Conservation (phyloP, 2,113 vertebrate species). For the Hippopotamus amphibius region DNA sequence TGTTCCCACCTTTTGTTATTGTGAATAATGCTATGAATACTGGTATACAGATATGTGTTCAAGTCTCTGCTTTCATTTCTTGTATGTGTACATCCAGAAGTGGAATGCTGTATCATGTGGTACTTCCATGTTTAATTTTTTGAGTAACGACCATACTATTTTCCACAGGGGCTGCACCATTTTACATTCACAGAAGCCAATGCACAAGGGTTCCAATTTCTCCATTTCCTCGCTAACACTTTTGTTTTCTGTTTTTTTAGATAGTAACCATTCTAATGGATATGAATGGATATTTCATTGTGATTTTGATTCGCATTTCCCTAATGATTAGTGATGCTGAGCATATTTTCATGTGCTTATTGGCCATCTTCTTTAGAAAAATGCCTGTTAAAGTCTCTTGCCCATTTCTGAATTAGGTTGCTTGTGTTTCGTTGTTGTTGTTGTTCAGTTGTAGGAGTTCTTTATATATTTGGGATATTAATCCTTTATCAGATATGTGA, state of each 20-base stretch:
- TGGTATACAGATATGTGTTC: background rate
- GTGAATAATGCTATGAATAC: conserved; percentile 24
- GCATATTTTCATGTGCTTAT: background rate
- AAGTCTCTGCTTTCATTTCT: background rate
- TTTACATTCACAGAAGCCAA: background rate
- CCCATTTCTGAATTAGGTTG: background rate
- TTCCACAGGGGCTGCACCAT: background rate
- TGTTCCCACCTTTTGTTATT: background rate
- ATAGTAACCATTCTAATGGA: background rate
- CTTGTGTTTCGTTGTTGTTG: background rate
- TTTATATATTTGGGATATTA: background rate
- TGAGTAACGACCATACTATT: background rate
- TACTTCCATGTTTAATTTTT: background rate
- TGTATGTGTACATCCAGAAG: background rate
- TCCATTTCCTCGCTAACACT: background rate
- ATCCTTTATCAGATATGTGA: background rate
- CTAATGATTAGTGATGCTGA: background rate
- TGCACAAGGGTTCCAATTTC: background rate
- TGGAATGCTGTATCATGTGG: background rate
- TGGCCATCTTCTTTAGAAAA: background rate
- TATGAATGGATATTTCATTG: background rate
- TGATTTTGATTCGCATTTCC: background rate
- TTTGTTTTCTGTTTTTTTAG: background rate
- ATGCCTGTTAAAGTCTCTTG: background rate
- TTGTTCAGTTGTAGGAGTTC: background rate